Conservation (phyloP, 2,113 vertebrate species). For the Mustelus asterias region DNA sequence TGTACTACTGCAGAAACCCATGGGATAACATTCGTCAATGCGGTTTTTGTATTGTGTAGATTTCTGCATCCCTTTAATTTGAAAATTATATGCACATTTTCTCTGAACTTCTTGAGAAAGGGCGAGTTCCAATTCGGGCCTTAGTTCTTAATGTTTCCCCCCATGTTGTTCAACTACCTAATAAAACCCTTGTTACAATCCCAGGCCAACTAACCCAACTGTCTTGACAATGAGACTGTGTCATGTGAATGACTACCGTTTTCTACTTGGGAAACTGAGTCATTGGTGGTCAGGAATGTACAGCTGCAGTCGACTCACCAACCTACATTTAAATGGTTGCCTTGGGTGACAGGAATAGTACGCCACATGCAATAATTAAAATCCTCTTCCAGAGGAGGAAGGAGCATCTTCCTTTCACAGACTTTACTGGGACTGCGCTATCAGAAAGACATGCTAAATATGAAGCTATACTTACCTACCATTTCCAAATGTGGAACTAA, state of each 20-base stretch:
- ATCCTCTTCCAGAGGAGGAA: not conserved
- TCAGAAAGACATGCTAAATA: not conserved
- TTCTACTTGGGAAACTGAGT: not conserved
- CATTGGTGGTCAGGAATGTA: not conserved
- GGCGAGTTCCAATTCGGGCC: not conserved
- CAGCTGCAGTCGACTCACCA: not conserved
- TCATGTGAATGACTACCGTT: not conserved
- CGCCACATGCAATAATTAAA: not conserved
- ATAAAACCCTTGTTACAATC: not conserved
- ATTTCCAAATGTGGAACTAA: not conserved
- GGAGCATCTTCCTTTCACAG: not conserved
- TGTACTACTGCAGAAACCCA: not conserved
- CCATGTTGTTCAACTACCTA: not conserved
- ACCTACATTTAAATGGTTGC: not conserved
- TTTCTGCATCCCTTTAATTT: not conserved
- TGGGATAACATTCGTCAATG: not conserved
- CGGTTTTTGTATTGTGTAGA: not conserved
- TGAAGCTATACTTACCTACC: not conserved
- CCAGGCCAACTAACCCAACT: not conserved
- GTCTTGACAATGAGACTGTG: not conserved
- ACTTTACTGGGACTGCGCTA: not conserved
- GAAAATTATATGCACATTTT: not conserved
- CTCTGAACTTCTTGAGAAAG: not conserved
- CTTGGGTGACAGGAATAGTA: not conserved
- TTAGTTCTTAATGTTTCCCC: not conserved